phyloP scores from a whole-genome alignment of 2,797 vertebrate genomes.

The Crenuchus spilurus region DNA sequence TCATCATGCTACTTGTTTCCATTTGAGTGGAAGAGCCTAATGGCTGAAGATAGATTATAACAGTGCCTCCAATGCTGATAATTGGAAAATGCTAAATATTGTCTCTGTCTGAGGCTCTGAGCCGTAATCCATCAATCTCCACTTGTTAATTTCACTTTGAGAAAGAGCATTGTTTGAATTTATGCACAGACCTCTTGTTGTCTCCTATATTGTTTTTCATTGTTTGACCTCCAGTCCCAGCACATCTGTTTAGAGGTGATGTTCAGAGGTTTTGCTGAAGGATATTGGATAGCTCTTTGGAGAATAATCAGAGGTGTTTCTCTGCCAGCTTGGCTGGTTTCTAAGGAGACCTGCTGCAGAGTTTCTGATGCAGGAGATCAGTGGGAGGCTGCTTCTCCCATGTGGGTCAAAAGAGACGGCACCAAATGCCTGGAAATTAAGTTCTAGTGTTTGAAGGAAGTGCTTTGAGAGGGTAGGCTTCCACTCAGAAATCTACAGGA shows the following conservation, averaged over 20 bases:
- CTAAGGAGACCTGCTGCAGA: constrained; percentile 22
- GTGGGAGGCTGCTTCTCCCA: constrained; percentile 20
- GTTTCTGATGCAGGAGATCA: not conserved
- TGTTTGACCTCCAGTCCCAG: not conserved
- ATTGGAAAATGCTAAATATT: too few relatives aligned
- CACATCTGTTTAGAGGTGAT: not conserved
- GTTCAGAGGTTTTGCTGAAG: not conserved
- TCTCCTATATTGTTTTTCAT: not conserved
- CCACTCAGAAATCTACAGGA: too few relatives aligned
- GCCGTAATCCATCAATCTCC: not conserved
- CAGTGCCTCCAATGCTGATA: too few relatives aligned
- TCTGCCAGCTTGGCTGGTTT: constrained; percentile 35
- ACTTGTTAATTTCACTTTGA: too few relatives aligned
- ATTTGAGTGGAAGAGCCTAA: too few relatives aligned
- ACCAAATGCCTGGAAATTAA: not conserved
- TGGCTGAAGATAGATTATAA: too few relatives aligned
- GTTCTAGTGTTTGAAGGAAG: too few relatives aligned
- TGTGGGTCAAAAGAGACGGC: constrained; percentile 6
- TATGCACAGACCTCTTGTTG: not conserved
- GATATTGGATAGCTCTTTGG: not conserved
- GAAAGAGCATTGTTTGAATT: not conserved
- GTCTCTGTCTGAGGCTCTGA: too few relatives aligned
- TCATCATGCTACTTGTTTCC: too few relatives aligned
- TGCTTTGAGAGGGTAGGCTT: too few relatives aligned
- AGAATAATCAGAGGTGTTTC: constrained; percentile 43